Evolutionary conservation across 2,888 invertebrate genomes (phyloP).

Genomic region (Noctua comes): DNA sequence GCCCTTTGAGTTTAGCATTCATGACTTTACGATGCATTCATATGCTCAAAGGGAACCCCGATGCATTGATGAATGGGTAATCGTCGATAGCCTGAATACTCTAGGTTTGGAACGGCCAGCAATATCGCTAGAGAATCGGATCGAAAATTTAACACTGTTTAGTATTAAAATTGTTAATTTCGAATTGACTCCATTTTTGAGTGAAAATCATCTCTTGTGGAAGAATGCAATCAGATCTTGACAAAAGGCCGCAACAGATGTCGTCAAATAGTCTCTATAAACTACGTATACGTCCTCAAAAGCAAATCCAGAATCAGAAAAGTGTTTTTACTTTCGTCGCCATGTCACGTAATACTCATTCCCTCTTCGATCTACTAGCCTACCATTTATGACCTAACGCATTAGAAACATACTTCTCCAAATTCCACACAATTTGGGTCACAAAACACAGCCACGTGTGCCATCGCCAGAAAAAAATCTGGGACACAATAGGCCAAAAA

Average conservation of each 20-base stretch:
- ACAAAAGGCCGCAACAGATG: neutral
- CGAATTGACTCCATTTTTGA: neutral
- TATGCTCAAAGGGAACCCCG: conserved; percentile 24
- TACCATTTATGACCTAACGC: conserved; percentile 11
- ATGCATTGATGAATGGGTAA: conserved; percentile 26
- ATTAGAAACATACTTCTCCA: conserved; percentile 19
- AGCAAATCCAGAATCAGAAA: no score
- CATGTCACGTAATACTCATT: no score
- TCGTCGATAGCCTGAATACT: neutral
- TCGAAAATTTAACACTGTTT: neutral
- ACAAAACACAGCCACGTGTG: conserved; percentile 59
- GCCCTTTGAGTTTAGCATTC: conserved; percentile 51
- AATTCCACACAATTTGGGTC: conserved; percentile 51
- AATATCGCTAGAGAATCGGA: neutral
- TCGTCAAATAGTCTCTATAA: neutral
- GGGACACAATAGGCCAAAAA: conserved; percentile 59
- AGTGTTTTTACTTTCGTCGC: no score
- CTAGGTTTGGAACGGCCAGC: neutral
- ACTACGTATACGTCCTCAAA: no score
- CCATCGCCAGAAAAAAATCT: conserved; percentile 42
- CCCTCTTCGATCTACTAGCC: neutral
- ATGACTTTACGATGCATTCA: conserved; percentile 38
- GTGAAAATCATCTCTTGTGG: neutral
- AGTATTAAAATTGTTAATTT: neutral
- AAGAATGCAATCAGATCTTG: neutral